Base-by-base conservation (phyloP, 2,113 vertebrate species). In the Stomatorhinus ivindoensis region DNA sequence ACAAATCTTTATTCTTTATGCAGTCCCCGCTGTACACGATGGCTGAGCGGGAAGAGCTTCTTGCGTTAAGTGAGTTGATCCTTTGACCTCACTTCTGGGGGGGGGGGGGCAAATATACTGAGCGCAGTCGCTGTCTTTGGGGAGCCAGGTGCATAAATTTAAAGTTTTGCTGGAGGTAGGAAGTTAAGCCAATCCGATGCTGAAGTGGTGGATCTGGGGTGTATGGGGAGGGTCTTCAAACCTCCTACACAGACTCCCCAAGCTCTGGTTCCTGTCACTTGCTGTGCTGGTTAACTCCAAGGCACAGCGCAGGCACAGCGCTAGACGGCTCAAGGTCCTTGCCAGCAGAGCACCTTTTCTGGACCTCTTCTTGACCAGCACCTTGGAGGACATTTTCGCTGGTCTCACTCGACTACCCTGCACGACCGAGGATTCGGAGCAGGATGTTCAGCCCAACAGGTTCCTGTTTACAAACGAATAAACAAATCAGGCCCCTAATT, bases 381-480 rank as follows among this genome's bases (percentile, higher is more conserved):
- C 51, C 35, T 89, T 44, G 13, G 8, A 80, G 47, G 24, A n/a
- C 47, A 44, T 27, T 53, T 11, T 21, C 31, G 27, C 51, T 84
- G 50, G 50, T 44, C 2, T 86, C 24, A 4, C 2, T n/a, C 3
- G 65, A 17, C 53, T 44, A 7, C 55, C 82, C 51, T 44, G 39
- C 31, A 21, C 69, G 42, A 46, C 10, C 2, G 21, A 87, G 55
- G 27, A 80, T 13, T 27, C 35, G 51, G 86, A 88, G 86, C 86
- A 48, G 9, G 91, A 88, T 58, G 90, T 88, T 90, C 89, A 89
- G 48, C 91, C 83, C 91, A 93, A 93, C 90, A 92, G 90, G 89
- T 93, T 89, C 89, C 90, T 93, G 91, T 95, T 96, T 95, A 95
- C 93, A 93, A 92, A 92, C 93, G 93, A 94, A 95, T 95, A 92